A percentile compares a stretch with the other conserved stretches of the same genome.
Evolutionary conservation across 2,888 invertebrate species (phyloP).

Genomic region (Sarcophaga rosellei): DNA sequence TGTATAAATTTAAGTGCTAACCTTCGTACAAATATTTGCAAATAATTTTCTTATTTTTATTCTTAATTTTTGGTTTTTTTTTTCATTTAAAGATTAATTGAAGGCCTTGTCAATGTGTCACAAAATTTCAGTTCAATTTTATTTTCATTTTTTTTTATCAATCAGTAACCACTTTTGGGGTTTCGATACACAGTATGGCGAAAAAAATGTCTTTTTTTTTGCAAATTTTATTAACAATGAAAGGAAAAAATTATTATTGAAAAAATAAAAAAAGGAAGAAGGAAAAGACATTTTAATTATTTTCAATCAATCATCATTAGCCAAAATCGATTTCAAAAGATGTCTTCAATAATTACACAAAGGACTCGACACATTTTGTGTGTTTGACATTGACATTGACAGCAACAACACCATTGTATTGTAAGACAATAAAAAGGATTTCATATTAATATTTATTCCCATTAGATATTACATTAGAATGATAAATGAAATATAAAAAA

Average conservation of each 20-base stretch:
- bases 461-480: no score
- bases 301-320: slow-evolving; percentile 21
- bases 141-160: not conserved
- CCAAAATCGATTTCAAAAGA: not conserved
- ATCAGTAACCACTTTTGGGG: slow-evolving; percentile 2
- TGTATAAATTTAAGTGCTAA: no score
- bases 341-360: not conserved
- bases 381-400: no score
- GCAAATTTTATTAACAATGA: not conserved
- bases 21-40: no score
- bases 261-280: not conserved
- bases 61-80: not conserved
- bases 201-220: not conserved
- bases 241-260: no score
- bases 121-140: slow-evolving; percentile 20
- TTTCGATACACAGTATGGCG: not conserved
- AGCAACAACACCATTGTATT: no score
- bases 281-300: not conserved
- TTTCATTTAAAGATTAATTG: slow-evolving; percentile 14
- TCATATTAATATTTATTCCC: no score
- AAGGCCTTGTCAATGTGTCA: slow-evolving; percentile 38
- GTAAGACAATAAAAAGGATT: no score
- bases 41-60: no score
- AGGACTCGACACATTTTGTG: no score
- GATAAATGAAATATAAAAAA: no score